phyloP scores from a whole-genome alignment of 2,113 vertebrate species.

The Acinonyx jubatus region DNA sequence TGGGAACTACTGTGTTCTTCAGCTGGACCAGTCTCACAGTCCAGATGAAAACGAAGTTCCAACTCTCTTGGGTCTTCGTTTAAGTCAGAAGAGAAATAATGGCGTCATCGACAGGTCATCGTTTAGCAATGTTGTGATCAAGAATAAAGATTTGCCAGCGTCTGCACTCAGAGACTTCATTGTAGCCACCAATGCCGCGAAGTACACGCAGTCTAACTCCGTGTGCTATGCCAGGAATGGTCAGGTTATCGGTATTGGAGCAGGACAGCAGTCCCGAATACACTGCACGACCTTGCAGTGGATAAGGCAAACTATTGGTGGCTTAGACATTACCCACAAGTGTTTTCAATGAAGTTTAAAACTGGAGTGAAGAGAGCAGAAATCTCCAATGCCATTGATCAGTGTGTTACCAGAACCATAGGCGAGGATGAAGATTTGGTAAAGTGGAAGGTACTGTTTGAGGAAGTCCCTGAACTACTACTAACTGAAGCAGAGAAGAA shows the following conservation, averaged over 20 bases:
- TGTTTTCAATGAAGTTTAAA: conserved; percentile 94
- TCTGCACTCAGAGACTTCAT: conserved; percentile 92
- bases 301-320: conserved; percentile 98
- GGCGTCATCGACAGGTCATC: conserved; percentile 86
- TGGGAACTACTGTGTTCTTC: conserved; percentile 95
- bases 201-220: conserved; percentile 98
- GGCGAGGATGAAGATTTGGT: conserved; percentile 93
- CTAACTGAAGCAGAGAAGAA: conserved; percentile 90
- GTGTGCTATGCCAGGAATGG: conserved; percentile 97
- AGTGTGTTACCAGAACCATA: conserved; percentile 93
- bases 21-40: conserved; percentile 94
- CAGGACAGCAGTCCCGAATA: conserved; percentile 97
- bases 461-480: conserved; percentile 88
- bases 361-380: conserved; percentile 94
- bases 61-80: conserved; percentile 93
- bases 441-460: conserved; percentile 92
- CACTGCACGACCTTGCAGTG: conserved; percentile 96
- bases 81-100: conserved; percentile 95
- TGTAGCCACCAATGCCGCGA: conserved; percentile 94
- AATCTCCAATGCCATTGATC: conserved; percentile 96
- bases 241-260: conserved; percentile 97
- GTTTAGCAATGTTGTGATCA: conserved; percentile 94
- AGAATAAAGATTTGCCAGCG: conserved; percentile 89
- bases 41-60: conserved; percentile 93
- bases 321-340: conserved; percentile 94